A percentile compares a stretch with the other conserved stretches of the same genome.
Evolutionary conservation across 2,113 vertebrate species (phyloP).

Genomic region (Cercopithecus mona): DNA sequence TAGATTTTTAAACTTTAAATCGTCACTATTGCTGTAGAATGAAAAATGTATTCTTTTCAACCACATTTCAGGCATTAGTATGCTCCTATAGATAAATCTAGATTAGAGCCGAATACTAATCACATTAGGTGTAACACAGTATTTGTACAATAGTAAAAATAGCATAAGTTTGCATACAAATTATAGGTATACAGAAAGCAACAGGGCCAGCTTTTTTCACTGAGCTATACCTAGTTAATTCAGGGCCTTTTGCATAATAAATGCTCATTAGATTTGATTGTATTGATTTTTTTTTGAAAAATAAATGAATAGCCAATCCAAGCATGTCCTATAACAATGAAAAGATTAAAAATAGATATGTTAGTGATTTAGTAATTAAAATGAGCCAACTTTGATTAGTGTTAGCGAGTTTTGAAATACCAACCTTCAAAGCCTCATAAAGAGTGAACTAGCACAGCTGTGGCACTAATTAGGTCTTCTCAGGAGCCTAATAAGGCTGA

Average conservation of each 20-base stretch:
- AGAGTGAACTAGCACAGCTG: not conserved
- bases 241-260: not conserved
- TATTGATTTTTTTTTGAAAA: slow-evolving; percentile 46
- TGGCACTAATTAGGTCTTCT: slow-evolving; percentile 36
- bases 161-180: not conserved
- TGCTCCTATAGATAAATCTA: too few relatives aligned
- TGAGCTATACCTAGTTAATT: slow-evolving; percentile 8
- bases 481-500: not conserved
- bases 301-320: slow-evolving; percentile 54
- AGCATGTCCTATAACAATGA: slow-evolving; percentile 36
- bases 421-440: slow-evolving; percentile 49
- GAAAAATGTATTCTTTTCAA: not conserved
- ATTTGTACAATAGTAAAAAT: slow-evolving; percentile 9
- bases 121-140: not conserved
- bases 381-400: slow-evolving; percentile 15
- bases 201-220: not conserved
- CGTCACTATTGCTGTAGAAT: not conserved
- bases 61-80: not conserved
- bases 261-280: slow-evolving; percentile 45
- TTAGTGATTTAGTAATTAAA: slow-evolving; percentile 59
- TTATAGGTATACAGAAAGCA: not conserved
- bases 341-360: slow-evolving; percentile 60
- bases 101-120: slow-evolving; percentile 38
- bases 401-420: slow-evolving; percentile 55
- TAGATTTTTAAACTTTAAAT: not conserved